A percentile compares a stretch with the other conserved stretches of the same genome.
Conservation (phyloP, 2,797 vertebrate genomes). For the Epinephelus malabaricus region DNA sequence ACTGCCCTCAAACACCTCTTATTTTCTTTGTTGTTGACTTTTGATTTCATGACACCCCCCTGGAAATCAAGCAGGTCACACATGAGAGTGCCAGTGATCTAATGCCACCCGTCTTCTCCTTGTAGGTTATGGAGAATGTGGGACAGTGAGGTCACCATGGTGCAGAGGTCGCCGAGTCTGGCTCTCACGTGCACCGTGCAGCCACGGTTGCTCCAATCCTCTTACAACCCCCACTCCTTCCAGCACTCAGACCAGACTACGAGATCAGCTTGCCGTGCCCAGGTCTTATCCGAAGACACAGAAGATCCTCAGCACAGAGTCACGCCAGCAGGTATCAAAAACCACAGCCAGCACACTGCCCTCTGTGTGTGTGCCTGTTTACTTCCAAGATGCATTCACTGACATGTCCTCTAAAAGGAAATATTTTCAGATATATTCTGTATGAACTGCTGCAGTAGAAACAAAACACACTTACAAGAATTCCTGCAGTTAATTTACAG, state of each 20-base stretch:
- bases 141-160: conserved; percentile 68
- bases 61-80: conserved; percentile 38
- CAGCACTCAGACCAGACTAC: conserved; percentile 72
- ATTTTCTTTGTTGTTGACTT: not conserved
- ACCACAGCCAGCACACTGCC: conserved; percentile 36
- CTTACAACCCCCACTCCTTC: conserved; percentile 80
- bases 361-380: conserved; percentile 2
- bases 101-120: conserved; percentile 26
- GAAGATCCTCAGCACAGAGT: conserved; percentile 66
- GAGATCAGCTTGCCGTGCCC: conserved; percentile 70
- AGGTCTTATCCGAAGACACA: conserved; percentile 76
- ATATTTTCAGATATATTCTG: not conserved
- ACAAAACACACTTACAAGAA: not conserved
- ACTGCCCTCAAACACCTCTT: not conserved
- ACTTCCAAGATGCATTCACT: conserved; percentile 11
- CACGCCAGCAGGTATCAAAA: conserved; percentile 80
- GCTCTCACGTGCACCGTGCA: conserved; percentile 70
- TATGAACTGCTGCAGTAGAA: not conserved
- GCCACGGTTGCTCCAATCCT: conserved; percentile 76
- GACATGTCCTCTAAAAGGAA: not conserved
- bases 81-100: conserved; percentile 30
- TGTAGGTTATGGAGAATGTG: conserved; percentile 67
- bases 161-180: conserved; percentile 72
- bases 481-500: not conserved
- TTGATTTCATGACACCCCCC: not conserved